Evolutionary conservation across 37 sponge, comb jelly and placozoan genomes (phyloP), one percentile per base, ranked within the genome.

Genomic region (Spongilla lacustris): DNA sequence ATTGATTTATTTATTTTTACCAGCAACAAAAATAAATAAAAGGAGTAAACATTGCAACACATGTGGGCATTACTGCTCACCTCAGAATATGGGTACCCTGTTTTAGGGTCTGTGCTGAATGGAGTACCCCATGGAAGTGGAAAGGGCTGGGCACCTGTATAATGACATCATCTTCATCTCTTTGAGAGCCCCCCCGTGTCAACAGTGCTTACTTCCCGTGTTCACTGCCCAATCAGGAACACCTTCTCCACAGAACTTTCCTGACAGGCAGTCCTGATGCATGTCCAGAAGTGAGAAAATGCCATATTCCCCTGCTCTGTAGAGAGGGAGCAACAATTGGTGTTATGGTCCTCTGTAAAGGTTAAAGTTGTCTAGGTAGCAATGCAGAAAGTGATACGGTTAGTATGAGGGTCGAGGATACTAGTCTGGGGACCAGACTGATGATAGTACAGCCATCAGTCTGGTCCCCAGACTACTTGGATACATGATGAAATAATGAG

Each of bases 141-240:
- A 74, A 88, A 92, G 14, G 68, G 77, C n/a, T n/a, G 67, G 50
- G 89, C 81, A 92, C 75, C 92, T 92, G 74, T 5, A 27, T 36
- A 17, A 22, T 41, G 12, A 33, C 13, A 72, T 33, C 30, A 33
- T 72, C 12, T 58, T 17, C 11, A 14, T 8, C 4, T 8, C 14
- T 10, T 6, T 6, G 21, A 1, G 19, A 1, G 58, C 19, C 58
- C 58, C 58, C 12, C 58, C 12, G 21, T 58, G 58, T 13, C 14
- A 19, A 8, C 1, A 58, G 21, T 14, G 14, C 91, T 80, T 67
- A 94, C 94, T 69, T 49, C 91, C 96, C 2, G 89, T 78, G 29
- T 92, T 80, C 36, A 94, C 90, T 30, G 93, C 91, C 97, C 97
- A 97, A 85, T 88, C 93, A 26, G 97, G 97, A 6, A 89, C 75